phyloP scores from a whole-genome alignment of 2,888 invertebrate species.

The Meteorus colon region DNA sequence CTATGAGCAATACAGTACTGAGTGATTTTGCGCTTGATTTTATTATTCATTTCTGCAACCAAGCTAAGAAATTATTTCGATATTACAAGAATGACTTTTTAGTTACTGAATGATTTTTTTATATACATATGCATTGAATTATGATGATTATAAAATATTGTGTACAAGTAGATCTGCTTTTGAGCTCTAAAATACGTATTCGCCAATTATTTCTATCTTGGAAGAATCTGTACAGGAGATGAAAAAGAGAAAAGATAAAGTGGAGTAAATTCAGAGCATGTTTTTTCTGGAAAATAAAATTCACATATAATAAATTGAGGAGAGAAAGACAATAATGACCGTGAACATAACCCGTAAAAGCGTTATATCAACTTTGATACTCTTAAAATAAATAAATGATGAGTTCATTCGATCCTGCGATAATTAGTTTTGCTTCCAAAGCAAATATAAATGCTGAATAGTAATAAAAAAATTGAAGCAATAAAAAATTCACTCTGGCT shows the following conservation, averaged over 20 bases:
- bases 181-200: not conserved
- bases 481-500: constrained; percentile 14
- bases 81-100: not conserved
- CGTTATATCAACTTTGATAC: not conserved
- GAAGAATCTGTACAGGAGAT: not conserved
- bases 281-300: not conserved
- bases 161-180: not conserved
- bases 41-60: not conserved
- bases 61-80: not conserved
- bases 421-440: constrained; percentile 7
- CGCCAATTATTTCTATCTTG: not conserved
- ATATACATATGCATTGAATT: not conserved
- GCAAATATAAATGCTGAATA: constrained; percentile 9
- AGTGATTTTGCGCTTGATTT: constrained; percentile 11
- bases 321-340: not conserved
- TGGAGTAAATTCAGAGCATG: not conserved
- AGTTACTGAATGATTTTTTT: not conserved
- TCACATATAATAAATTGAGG: not conserved
- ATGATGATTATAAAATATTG: not conserved
- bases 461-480: not conserved
- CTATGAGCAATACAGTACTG: constrained; percentile 1
- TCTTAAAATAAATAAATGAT: not conserved
- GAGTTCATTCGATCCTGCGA: not conserved
- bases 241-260: no score
- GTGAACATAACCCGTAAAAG: not conserved